Evolutionary conservation across 2,888 invertebrate genomes (phyloP).

Genomic region (Tuberolachnus salignus): DNA sequence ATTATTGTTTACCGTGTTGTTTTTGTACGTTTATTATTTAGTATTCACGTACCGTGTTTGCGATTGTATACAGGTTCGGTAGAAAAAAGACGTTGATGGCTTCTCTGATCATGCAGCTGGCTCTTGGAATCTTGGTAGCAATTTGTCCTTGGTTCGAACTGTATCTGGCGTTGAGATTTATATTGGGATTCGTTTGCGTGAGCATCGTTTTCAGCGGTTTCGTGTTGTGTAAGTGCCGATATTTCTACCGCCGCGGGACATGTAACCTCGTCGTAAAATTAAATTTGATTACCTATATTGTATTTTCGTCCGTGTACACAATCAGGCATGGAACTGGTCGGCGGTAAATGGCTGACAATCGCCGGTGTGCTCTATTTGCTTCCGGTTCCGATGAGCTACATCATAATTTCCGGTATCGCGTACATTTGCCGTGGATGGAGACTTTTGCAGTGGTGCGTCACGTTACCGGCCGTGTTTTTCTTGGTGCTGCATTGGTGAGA

Average conservation of each 20-base stretch:
- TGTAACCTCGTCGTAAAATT: not conserved
- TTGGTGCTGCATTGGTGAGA: constrained; percentile 68
- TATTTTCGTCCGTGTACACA: not conserved
- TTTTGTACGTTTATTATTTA: not conserved
- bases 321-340: constrained; percentile 75
- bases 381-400: constrained; percentile 77
- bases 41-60: not conserved
- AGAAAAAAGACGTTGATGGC: constrained; percentile 77
- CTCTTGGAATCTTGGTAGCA: constrained; percentile 71
- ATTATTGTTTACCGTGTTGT: too few species aligned
- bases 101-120: constrained; percentile 73
- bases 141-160: constrained; percentile 74
- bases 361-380: constrained; percentile 82
- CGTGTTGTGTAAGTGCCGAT: constrained; percentile 66
- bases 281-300: too few species aligned
- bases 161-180: constrained; percentile 72
- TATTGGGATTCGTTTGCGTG: constrained; percentile 79
- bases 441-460: constrained; percentile 74
- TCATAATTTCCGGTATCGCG: constrained; percentile 75
- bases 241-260: not conserved
- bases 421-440: constrained; percentile 76
- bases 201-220: constrained; percentile 82
- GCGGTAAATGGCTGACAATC: constrained; percentile 79
- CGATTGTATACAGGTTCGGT: constrained; percentile 68
- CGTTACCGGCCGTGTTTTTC: constrained; percentile 74